phyloP scores from a whole-genome alignment of 2,888 invertebrate species.

The Apamea crenata region DNA sequence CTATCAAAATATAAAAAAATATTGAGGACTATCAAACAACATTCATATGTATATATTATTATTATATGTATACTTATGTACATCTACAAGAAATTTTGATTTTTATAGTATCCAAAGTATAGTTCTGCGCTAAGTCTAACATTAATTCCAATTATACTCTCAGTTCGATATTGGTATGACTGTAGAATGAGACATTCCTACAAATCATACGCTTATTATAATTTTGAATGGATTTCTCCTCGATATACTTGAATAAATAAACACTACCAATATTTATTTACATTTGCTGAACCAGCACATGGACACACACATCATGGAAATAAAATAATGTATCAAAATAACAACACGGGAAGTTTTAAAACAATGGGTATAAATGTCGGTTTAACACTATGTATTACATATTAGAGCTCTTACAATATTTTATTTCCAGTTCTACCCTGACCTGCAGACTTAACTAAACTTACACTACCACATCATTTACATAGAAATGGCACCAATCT shows the following conservation, averaged over 20 bases:
- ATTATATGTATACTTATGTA: conserved; percentile 88
- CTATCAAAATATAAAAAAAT: conserved; percentile 91
- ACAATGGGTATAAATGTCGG: conserved; percentile 80
- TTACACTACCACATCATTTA: conserved; percentile 89
- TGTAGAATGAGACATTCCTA: conserved; percentile 81
- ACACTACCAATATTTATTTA: conserved; percentile 88
- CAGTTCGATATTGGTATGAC: conserved; percentile 83
- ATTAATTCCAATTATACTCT: conserved; percentile 82
- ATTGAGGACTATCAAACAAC: conserved; percentile 91
- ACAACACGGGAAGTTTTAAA: conserved; percentile 80
- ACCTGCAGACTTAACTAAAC: conserved; percentile 90
- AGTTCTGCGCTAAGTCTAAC: conserved; percentile 88
- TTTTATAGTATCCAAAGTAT: conserved; percentile 87
- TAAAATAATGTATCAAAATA: conserved; percentile 86
- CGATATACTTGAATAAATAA: conserved; percentile 87
- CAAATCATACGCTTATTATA: conserved; percentile 77
- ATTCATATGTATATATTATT: conserved; percentile 89
- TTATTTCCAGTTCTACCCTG: conserved; percentile 89
- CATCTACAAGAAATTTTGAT: conserved; percentile 89
- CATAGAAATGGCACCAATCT: conserved; percentile 90
- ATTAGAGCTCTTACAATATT: conserved; percentile 84
- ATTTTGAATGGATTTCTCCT: conserved; percentile 79
- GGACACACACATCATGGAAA: conserved; percentile 88
- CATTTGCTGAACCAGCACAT: conserved; percentile 88
- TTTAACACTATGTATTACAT: conserved; percentile 76